Percentiles rank a stretch among this genome's conserved stretches.
Evolutionary conservation across 2,113 vertebrate species (phyloP).

Genomic region (Tympanuchus pallidicinctus): DNA sequence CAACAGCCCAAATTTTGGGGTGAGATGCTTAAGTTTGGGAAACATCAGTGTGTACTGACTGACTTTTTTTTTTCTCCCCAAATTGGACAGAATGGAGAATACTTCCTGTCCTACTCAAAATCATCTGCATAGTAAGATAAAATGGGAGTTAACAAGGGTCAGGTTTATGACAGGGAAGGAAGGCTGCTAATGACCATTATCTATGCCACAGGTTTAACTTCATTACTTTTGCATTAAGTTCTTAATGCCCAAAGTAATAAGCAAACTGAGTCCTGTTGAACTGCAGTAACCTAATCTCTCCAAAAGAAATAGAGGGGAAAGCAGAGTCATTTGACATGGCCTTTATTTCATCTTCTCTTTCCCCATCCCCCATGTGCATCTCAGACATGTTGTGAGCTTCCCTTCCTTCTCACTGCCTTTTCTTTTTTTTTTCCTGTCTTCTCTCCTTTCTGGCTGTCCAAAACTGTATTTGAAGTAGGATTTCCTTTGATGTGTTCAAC

Average conservation of each 20-base stretch:
- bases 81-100: background rate
- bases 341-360: conserved; percentile 8
- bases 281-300: conserved; percentile 45
- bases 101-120: conserved; percentile 9
- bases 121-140: conserved; percentile 64
- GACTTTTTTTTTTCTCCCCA: background rate
- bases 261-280: conserved; percentile 45
- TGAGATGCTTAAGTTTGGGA: background rate
- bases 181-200: conserved; percentile 74
- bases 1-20: background rate
- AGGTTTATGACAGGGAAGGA: conserved; percentile 63
- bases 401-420: background rate
- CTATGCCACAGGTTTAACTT: conserved; percentile 75
- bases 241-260: conserved; percentile 57
- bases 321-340: conserved; percentile 6
- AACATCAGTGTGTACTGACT: background rate
- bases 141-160: conserved; percentile 70
- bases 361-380: background rate
- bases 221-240: conserved; percentile 69
- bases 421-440: background rate
- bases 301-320: conserved; percentile 14
- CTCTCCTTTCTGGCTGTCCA: background rate
- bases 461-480: background rate
- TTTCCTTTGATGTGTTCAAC: background rate
- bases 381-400: background rate